phyloP scores from a whole-genome alignment of 2,888 invertebrate genomes.

The Synergus laeviventris region DNA sequence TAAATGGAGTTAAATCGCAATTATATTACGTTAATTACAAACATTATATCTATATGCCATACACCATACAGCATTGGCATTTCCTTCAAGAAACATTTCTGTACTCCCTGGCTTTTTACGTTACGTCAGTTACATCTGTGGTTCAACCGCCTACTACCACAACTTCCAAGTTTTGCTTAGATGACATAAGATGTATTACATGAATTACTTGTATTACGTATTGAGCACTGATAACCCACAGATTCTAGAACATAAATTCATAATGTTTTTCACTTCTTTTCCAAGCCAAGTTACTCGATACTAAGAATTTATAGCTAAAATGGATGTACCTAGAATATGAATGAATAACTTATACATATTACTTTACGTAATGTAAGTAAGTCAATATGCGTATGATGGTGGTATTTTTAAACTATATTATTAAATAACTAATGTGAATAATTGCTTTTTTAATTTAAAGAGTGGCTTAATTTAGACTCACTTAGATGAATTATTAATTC shows the following conservation, averaged over 20 bases:
- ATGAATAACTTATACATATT: not conserved
- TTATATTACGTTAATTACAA: not conserved
- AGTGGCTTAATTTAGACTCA: too few relatives aligned
- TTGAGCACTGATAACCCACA: conserved; percentile 1
- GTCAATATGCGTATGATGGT: not conserved
- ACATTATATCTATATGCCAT: not conserved
- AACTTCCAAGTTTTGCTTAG: not conserved
- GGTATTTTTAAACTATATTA: too few relatives aligned
- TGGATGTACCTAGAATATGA: conserved; percentile 1
- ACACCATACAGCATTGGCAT: not conserved
- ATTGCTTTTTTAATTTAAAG: too few relatives aligned
- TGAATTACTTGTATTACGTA: conserved; percentile 23
- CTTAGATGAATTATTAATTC: too few relatives aligned
- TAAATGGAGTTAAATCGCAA: not conserved
- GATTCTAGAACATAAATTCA: conserved; percentile 18
- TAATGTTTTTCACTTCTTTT: conserved; percentile 2
- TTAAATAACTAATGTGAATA: too few relatives aligned
- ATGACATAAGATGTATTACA: conserved; percentile 17
- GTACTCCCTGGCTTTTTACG: too few relatives aligned
- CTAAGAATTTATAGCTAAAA: not conserved
- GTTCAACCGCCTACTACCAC: not conserved
- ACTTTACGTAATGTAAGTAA: not conserved
- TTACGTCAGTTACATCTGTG: too few relatives aligned
- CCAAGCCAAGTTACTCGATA: not conserved
- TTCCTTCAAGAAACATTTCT: not conserved